Percentiles rank a stretch among this genome's conserved stretches.
Evolutionary conservation across 2,797 vertebrate species (phyloP).

Genomic region (Sphenopsis melanotis): DNA sequence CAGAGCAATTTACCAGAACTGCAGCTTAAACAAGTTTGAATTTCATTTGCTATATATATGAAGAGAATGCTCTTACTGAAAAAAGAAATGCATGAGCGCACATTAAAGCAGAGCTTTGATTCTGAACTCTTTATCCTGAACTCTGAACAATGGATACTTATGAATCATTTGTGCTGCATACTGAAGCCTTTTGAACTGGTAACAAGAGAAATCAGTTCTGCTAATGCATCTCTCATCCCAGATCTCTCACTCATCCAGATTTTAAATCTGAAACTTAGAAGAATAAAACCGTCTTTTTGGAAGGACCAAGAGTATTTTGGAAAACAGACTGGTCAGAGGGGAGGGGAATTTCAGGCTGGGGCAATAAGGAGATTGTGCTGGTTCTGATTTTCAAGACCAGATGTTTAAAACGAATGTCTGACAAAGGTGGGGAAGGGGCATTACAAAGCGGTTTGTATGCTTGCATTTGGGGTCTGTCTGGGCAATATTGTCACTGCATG

Average conservation of each 20-base stretch:
- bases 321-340: constrained; percentile 43
- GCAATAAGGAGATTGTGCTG: background rate
- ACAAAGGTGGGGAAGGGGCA: background rate
- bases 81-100: constrained; percentile 68
- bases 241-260: constrained; percentile 68
- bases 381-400: background rate
- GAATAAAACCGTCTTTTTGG: constrained; percentile 44
- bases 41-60: constrained; percentile 70
- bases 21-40: constrained; percentile 71
- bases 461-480: background rate
- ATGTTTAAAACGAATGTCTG: background rate
- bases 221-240: constrained; percentile 69
- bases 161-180: constrained; percentile 74
- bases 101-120: constrained; percentile 74
- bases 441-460: background rate
- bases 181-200: constrained; percentile 74
- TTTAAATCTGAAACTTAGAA: constrained; percentile 69
- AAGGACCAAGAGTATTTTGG: constrained; percentile 39
- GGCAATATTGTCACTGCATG: background rate
- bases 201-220: constrained; percentile 77
- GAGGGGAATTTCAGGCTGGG: constrained; percentile 5
- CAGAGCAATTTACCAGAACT: constrained; percentile 68
- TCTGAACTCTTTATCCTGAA: constrained; percentile 74
- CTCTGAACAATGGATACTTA: constrained; percentile 76
- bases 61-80: constrained; percentile 68